Conservation (phyloP, 2,113 vertebrate genomes). For the Paramormyrops kingsleyae region DNA sequence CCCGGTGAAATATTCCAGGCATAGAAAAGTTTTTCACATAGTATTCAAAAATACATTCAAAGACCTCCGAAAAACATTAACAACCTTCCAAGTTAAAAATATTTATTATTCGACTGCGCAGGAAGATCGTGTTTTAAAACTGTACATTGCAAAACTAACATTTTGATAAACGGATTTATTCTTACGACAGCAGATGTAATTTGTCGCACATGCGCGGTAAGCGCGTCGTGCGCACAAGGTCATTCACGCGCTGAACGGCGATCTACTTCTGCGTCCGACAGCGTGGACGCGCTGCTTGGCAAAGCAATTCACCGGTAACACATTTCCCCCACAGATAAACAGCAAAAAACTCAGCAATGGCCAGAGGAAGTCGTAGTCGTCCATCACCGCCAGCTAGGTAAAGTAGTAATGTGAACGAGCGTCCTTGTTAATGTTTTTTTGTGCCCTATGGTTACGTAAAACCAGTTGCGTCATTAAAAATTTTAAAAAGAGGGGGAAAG, state of each 20-base stretch:
- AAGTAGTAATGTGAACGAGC: background rate
- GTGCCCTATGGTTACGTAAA: background rate
- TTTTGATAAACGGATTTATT: background rate
- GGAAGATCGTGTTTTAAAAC: background rate
- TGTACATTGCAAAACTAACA: background rate
- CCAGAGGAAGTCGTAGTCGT: constrained; percentile 46
- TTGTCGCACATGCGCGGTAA: constrained; percentile 14
- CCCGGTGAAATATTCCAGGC: background rate
- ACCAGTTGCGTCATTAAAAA: background rate
- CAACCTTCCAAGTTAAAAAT: background rate
- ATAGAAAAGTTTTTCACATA: background rate
- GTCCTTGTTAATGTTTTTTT: background rate
- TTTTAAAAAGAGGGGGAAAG: background rate
- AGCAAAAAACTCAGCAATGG: constrained; percentile 23
- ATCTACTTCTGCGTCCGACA: background rate
- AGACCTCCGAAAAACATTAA: background rate
- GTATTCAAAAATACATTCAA: background rate
- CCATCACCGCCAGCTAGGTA: constrained; percentile 31
- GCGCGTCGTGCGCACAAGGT: constrained; percentile 30
- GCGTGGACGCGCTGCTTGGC: background rate
- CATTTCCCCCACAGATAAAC: background rate
- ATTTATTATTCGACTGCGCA: background rate
- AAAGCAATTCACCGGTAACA: background rate
- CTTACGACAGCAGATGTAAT: background rate
- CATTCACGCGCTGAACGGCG: constrained; percentile 14